These are phyloP conservation scores for Bolinopsis microptera DNA, from an alignment of 37 sponge, comb jelly and placozoan genomes.

Conservation along the genomic window DNA sequence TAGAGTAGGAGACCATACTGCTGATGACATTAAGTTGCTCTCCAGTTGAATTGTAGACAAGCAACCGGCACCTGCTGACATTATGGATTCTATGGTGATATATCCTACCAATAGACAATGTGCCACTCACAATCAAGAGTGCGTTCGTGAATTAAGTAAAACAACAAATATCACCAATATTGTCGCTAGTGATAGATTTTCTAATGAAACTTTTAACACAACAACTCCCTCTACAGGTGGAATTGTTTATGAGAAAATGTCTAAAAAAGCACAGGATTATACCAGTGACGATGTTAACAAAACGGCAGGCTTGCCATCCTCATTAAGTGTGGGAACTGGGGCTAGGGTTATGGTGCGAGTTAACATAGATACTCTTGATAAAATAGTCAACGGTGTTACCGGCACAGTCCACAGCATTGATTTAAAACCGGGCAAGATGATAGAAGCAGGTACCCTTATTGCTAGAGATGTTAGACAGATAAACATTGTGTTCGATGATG, in stretches of 20 bases:
- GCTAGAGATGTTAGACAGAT: background rate
- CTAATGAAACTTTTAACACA: background rate
- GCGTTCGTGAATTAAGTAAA: background rate
- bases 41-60: background rate
- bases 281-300: background rate
- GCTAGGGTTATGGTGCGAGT: background rate
- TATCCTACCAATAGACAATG: conserved; percentile 2
- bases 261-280: background rate
- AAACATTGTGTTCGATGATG: background rate
- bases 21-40: background rate
- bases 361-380: background rate
- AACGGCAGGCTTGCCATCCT: background rate
- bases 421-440: background rate
- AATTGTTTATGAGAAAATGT: background rate
- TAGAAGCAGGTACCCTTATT: background rate
- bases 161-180: background rate
- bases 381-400: background rate
- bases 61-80: background rate
- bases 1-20: background rate
- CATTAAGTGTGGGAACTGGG: background rate
- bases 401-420: background rate
- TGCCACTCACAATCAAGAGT: background rate
- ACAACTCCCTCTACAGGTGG: background rate
- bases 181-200: background rate
- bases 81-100: background rate